phyloP scores from a whole-genome alignment of 2,113 vertebrate species.

The Megaceryle maxima region DNA sequence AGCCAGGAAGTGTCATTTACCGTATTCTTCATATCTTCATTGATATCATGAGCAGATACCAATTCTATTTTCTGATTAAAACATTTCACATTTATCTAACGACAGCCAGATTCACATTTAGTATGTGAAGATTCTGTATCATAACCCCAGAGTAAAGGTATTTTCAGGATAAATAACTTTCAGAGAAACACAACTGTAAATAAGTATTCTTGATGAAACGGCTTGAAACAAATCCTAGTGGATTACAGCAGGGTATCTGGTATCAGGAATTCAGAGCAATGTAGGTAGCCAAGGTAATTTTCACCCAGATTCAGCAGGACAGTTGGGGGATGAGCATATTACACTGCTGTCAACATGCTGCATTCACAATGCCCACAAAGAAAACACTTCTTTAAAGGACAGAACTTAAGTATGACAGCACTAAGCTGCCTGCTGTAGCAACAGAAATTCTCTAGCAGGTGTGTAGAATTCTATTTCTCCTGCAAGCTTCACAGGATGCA shows the following conservation, averaged over 20 bases:
- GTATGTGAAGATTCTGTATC: neutral
- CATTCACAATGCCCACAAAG: neutral
- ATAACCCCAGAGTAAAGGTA: neutral
- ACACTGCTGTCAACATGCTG: neutral
- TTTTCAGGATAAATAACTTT: neutral
- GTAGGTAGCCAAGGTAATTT: neutral
- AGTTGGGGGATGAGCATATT: neutral
- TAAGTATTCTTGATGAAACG: neutral
- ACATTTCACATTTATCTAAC: neutral
- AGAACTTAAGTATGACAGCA: neutral
- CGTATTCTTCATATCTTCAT: neutral
- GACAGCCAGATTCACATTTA: neutral
- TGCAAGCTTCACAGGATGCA: neutral
- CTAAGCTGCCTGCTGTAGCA: neutral
- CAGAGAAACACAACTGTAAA: neutral
- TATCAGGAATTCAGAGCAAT: neutral
- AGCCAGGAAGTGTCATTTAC: neutral
- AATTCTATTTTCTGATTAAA: neutral
- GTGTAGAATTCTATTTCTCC: neutral
- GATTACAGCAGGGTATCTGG: neutral
- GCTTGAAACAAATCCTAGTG: neutral
- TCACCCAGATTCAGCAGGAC: neutral
- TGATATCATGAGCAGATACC: neutral
- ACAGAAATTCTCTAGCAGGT: accelerated
- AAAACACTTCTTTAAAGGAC: neutral